A percentile compares a stretch with the other conserved stretches of the same genome.
Evolutionary conservation across 2,888 invertebrate genomes (phyloP).

Genomic region (Reticulitermes lucifugus): DNA sequence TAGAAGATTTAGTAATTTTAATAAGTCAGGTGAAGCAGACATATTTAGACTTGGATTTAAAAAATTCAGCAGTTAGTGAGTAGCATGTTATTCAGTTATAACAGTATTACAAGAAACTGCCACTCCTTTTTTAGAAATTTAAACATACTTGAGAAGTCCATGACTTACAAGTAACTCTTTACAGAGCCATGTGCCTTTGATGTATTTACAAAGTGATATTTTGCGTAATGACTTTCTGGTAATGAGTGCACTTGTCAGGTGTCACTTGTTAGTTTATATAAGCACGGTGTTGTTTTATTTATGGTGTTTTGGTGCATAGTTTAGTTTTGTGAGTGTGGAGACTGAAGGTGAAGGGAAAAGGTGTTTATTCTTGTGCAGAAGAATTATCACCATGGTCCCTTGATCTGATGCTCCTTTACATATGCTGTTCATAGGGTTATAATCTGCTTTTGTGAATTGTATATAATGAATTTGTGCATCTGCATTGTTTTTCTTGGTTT

Average conservation of each 20-base stretch:
- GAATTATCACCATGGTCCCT: constrained; percentile 45
- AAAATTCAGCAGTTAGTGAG: no score
- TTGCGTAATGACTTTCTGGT: background rate
- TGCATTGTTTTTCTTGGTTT: constrained; percentile 40
- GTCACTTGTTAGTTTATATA: background rate
- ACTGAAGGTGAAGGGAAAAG: background rate
- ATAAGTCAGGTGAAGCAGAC: no score
- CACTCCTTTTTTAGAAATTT: no score
- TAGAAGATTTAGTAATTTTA: no score
- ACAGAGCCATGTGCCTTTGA: no score
- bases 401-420: constrained; percentile 13
- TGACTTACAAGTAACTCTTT: no score
- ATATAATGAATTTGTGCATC: constrained; percentile 35
- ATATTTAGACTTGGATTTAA: no score
- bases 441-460: constrained; percentile 42
- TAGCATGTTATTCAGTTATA: no score
- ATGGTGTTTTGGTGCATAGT: constrained; percentile 47
- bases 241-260: background rate
- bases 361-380: constrained; percentile 46
- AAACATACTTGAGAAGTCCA: no score
- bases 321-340: constrained; percentile 47
- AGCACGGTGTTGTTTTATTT: constrained; percentile 2
- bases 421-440: constrained; percentile 10
- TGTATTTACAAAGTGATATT: no score
- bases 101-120: no score